These are phyloP conservation scores for Dicyrtoma fusca DNA, from an alignment of 2,888 invertebrate genomes.

Conservation along the genomic window DNA sequence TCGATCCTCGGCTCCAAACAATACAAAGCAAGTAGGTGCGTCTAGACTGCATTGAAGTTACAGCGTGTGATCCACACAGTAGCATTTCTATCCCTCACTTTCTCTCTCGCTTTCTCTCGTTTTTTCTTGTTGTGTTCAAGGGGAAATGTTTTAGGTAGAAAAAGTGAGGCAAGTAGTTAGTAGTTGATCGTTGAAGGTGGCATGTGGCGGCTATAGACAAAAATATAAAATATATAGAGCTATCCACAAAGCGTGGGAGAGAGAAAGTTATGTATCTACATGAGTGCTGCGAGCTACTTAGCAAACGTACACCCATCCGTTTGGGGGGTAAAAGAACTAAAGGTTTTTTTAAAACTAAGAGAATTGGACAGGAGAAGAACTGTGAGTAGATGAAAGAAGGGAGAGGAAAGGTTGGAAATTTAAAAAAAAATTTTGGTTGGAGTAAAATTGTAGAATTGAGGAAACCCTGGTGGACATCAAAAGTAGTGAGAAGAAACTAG, in stretches of 20 bases:
- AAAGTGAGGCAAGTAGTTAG: no score
- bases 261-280: neutral
- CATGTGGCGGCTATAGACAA: neutral
- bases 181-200: no score
- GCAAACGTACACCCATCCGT: neutral
- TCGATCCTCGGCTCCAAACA: no score
- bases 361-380: neutral
- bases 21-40: no score
- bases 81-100: no score
- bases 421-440: slow-evolving; percentile 40
- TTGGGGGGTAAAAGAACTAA: no score
- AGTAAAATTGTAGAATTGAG: slow-evolving; percentile 18
- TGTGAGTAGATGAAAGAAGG: neutral
- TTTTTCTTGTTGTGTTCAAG: no score
- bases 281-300: neutral
- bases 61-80: no score
- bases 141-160: no score
- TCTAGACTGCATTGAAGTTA: no score
- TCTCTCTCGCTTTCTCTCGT: no score
- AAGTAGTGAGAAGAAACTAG: slow-evolving; percentile 26
- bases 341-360: neutral
- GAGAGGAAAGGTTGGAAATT: slow-evolving; percentile 37
- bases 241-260: slow-evolving; percentile 22
- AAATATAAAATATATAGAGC: slow-evolving; percentile 8
- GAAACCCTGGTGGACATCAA: slow-evolving; percentile 41